Percentiles rank a stretch among this genome's conserved stretches.
Evolutionary conservation across 1,140 invertebrate genomes (phyloP).

Genomic region (Agrilus planipennis): DNA sequence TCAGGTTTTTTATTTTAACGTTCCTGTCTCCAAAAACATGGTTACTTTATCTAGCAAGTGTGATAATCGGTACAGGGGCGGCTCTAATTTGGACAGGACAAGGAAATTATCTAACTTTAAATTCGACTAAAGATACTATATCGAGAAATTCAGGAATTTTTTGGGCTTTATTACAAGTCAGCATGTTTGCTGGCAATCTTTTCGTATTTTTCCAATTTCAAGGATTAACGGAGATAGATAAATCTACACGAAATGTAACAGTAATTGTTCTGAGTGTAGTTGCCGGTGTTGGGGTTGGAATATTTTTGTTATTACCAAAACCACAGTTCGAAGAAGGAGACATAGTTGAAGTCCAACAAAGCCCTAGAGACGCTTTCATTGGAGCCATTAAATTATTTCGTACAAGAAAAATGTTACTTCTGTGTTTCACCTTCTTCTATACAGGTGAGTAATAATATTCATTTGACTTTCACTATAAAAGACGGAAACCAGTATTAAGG

Average conservation of each 20-base stretch:
- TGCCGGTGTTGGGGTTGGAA: constrained; percentile 51
- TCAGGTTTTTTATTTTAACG: constrained; percentile 61
- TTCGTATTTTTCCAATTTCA: constrained; percentile 87
- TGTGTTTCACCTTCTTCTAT: constrained; percentile 80
- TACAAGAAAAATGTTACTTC: constrained; percentile 72
- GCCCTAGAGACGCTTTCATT: constrained; percentile 54
- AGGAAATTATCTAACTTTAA: constrained; percentile 85
- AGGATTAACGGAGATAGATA: constrained; percentile 54
- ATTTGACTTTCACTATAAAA: too few relatives aligned
- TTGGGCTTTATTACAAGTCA: constrained; percentile 87
- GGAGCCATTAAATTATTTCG: constrained; percentile 64
- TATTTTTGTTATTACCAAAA: constrained; percentile 51
- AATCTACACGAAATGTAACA: constrained; percentile 53
- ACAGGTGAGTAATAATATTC: constrained; percentile 46
- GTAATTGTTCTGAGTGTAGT: constrained; percentile 62
- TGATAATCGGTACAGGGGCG: constrained; percentile 77
- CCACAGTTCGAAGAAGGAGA: constrained; percentile 42
- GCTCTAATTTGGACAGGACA: constrained; percentile 86
- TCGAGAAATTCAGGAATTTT: constrained; percentile 89
- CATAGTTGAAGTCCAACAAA: constrained; percentile 40
- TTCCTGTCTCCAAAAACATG: constrained; percentile 76
- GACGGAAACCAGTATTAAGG: too few relatives aligned
- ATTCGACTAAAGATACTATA: constrained; percentile 77
- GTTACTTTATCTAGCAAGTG: constrained; percentile 74
- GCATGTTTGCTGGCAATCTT: constrained; percentile 85